Percentiles rank a stretch among this genome's conserved stretches.
Evolutionary conservation across 2,888 invertebrate genomes (phyloP).

Genomic region (Synergus umbraculus): DNA sequence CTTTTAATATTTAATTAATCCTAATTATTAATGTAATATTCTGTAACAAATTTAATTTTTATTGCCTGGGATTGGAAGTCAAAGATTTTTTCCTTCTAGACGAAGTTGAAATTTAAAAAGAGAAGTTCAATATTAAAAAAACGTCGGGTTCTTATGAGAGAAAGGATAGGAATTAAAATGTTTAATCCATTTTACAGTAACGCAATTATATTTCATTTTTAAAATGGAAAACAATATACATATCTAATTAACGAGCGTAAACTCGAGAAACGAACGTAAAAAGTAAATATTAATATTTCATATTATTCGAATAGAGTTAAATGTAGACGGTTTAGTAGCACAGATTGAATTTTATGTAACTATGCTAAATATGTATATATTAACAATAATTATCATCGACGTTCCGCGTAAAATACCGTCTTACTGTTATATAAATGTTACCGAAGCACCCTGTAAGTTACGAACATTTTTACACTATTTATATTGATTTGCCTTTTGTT

Average conservation of each 20-base stretch:
- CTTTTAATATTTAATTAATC: too few relatives aligned
- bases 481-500: conserved; percentile 26
- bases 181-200: conserved; percentile 51
- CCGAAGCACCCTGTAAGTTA: conserved; percentile 52
- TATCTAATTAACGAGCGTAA: conserved; percentile 51
- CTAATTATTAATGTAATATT: too few relatives aligned
- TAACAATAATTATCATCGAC: conserved; percentile 14
- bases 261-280: conserved; percentile 22
- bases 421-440: conserved; percentile 43
- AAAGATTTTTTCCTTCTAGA: too few relatives aligned
- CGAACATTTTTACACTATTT: conserved; percentile 37
- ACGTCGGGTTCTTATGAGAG: too few relatives aligned
- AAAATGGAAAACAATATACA: conserved; percentile 57
- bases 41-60: too few relatives aligned
- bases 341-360: conserved; percentile 14
- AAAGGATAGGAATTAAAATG: too few relatives aligned
- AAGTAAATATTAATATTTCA: conserved; percentile 32
- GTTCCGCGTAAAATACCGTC: conserved; percentile 19
- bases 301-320: conserved; percentile 25
- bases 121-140: too few relatives aligned
- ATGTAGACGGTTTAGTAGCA: conserved; percentile 29
- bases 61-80: too few relatives aligned
- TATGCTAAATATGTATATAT: conserved; percentile 28
- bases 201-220: conserved; percentile 59
- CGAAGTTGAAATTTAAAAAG: too few relatives aligned